Evolutionary conservation across 1,140 invertebrate species (phyloP).

Genomic region (Drosophila obscura): DNA sequence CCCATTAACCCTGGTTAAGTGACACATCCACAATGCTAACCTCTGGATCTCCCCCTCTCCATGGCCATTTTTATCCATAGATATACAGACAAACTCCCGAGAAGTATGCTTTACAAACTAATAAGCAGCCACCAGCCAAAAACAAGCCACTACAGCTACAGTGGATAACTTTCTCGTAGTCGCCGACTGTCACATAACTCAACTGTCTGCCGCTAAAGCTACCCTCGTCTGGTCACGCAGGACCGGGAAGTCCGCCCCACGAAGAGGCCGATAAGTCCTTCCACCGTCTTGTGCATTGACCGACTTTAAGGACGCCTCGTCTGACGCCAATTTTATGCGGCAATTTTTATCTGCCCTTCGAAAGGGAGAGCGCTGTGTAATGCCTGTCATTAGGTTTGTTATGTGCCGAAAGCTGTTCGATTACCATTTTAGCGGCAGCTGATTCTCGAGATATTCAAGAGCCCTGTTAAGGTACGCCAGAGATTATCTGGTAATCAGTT

Average conservation of each 20-base stretch:
- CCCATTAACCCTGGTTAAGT: slow-evolving; percentile 67
- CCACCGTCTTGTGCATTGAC: slow-evolving; percentile 56
- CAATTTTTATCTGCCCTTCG: slow-evolving; percentile 46
- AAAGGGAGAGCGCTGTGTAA: slow-evolving; percentile 16
- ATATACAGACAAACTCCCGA: slow-evolving; percentile 66
- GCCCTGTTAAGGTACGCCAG: not conserved
- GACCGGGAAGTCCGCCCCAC: slow-evolving; percentile 13
- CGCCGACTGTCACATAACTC: slow-evolving; percentile 76
- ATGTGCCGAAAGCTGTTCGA: slow-evolving; percentile 6
- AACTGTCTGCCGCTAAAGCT: slow-evolving; percentile 76
- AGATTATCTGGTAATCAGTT: not conserved
- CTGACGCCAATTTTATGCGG: slow-evolving; percentile 80
- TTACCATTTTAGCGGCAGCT: slow-evolving; percentile 8
- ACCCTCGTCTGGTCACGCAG: slow-evolving; percentile 81
- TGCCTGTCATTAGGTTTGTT: slow-evolving; percentile 31
- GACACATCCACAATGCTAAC: slow-evolving; percentile 66
- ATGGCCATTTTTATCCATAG: slow-evolving; percentile 68
- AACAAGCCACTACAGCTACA: slow-evolving; percentile 66
- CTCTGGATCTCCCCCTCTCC: slow-evolving; percentile 21
- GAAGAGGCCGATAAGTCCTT: slow-evolving; percentile 26
- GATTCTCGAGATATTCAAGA: not conserved
- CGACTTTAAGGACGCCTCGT: slow-evolving; percentile 73
- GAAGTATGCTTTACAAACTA: slow-evolving; percentile 72
- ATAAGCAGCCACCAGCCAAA: slow-evolving; percentile 68
- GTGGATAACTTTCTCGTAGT: slow-evolving; percentile 32